Evolutionary conservation across 2,888 invertebrate species (phyloP).

Genomic region (Polylopha cassiicola): DNA sequence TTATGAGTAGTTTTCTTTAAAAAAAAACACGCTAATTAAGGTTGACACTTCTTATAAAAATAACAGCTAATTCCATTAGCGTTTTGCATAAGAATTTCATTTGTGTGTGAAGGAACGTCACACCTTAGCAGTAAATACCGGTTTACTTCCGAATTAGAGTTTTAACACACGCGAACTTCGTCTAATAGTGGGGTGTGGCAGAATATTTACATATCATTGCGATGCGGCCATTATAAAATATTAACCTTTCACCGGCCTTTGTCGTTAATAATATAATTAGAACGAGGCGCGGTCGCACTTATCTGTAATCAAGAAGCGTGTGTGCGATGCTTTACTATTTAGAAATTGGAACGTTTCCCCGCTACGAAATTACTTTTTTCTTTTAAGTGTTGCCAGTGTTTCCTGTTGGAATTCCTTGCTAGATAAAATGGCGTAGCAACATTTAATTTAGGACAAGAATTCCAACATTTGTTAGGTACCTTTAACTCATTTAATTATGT

Average conservation of each 20-base stretch:
- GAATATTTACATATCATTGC: conserved; percentile 77
- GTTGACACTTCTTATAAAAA: conserved; percentile 24
- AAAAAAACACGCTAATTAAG: conserved; percentile 69
- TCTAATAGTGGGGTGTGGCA: conserved; percentile 64
- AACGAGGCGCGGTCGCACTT: conserved; percentile 71
- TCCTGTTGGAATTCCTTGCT: conserved; percentile 2
- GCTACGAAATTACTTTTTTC: not conserved
- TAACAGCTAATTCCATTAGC: conserved; percentile 25
- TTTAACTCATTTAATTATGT: no score
- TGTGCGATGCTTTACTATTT: conserved; percentile 14
- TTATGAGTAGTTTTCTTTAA: conserved; percentile 75
- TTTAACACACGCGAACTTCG: conserved; percentile 60
- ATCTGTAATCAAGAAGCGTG: conserved; percentile 60
- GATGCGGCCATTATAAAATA: conserved; percentile 74
- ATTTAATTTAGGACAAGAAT: no score
- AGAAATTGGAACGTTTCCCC: conserved; percentile 17
- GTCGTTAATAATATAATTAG: conserved; percentile 77
- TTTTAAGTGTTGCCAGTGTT: not conserved
- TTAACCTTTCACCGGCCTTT: conserved; percentile 68
- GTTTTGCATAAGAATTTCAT: conserved; percentile 44
- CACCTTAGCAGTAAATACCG: conserved; percentile 61
- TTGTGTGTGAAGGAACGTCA: conserved; percentile 49
- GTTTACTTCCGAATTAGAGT: conserved; percentile 69
- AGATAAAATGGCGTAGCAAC: no score
- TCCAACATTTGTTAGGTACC: no score